Evolutionary conservation across 1,140 invertebrate genomes (phyloP).

Genomic region (Psilanteris sp.): DNA sequence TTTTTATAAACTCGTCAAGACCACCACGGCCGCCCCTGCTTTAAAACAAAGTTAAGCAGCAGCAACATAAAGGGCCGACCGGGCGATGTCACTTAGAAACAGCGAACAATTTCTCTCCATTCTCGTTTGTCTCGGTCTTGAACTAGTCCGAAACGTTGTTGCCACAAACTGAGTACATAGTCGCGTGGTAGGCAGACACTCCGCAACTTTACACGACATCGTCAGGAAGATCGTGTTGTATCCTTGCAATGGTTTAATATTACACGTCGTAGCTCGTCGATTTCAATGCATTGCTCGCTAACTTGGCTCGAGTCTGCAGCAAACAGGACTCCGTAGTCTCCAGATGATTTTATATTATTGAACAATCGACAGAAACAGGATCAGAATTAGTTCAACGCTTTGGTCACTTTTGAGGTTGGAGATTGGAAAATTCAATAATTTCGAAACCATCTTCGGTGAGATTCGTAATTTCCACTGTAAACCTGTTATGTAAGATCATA

Average conservation of each 20-base stretch:
- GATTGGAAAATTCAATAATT: too few relatives aligned
- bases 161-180: conserved; percentile 45
- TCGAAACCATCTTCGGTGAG: too few relatives aligned
- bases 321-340: conserved; percentile 29
- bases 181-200: conserved; percentile 41
- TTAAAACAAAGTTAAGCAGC: conserved; percentile 33
- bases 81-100: conserved; percentile 58
- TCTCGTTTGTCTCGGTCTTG: conserved; percentile 34
- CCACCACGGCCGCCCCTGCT: neutral
- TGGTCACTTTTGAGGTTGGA: too few relatives aligned
- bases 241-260: conserved; percentile 51
- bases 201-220: conserved; percentile 38
- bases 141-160: conserved; percentile 49
- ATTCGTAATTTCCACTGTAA: too few relatives aligned
- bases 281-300: conserved; percentile 44
- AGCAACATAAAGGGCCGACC: conserved; percentile 9
- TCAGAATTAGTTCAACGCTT: conserved; percentile 1
- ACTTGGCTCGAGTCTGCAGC: conserved; percentile 37
- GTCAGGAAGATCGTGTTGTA: conserved; percentile 45
- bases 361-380: conserved; percentile 34
- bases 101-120: conserved; percentile 61
- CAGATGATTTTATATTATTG: conserved; percentile 37
- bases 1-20: conserved; percentile 39
- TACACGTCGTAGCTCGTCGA: conserved; percentile 46
- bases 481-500: too few relatives aligned